Conservation (phyloP, 2,797 vertebrate genomes). For the Acrossocheilus fasciatus region DNA sequence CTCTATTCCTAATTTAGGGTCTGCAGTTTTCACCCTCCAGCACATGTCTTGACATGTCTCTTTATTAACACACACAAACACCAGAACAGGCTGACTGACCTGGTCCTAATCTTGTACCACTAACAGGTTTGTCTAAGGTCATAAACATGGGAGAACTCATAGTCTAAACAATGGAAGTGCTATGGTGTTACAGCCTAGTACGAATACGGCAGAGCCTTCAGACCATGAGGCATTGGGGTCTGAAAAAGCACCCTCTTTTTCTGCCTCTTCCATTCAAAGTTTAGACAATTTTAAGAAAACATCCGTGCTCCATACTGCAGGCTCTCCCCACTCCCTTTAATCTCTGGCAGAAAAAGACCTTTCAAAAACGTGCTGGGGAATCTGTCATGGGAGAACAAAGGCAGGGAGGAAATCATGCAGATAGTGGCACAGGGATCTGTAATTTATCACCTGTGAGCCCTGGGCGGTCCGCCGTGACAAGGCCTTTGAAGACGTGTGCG, state of each 20-base stretch:
- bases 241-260: slow-evolving; percentile 60
- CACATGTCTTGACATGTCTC: slow-evolving; percentile 54
- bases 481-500: slow-evolving; percentile 58
- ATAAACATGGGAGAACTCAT: slow-evolving; percentile 52
- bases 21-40: slow-evolving; percentile 28
- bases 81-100: slow-evolving; percentile 32
- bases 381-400: slow-evolving; percentile 80
- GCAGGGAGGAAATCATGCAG: slow-evolving; percentile 73
- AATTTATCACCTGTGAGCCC: slow-evolving; percentile 83
- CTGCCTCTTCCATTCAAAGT: slow-evolving; percentile 55
- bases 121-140: slow-evolving; percentile 62
- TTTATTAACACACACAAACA: slow-evolving; percentile 16
- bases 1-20: slow-evolving; percentile 1
- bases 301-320: slow-evolving; percentile 78
- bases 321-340: slow-evolving; percentile 77
- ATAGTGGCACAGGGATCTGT: slow-evolving; percentile 75
- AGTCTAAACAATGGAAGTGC: slow-evolving; percentile 61
- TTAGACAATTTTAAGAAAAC: slow-evolving; percentile 81
- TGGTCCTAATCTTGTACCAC: slow-evolving; percentile 49
- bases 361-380: slow-evolving; percentile 68
- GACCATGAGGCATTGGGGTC: slow-evolving; percentile 31
- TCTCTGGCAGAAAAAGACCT: slow-evolving; percentile 76
- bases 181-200: slow-evolving; percentile 35
- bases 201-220: background rate
- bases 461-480: slow-evolving; percentile 64